Percentiles rank a stretch among this genome's conserved stretches.
These are phyloP conservation scores for Argyrosomus japonicus DNA, from an alignment of 2,113 vertebrate species.

Conservation along the genomic window DNA sequence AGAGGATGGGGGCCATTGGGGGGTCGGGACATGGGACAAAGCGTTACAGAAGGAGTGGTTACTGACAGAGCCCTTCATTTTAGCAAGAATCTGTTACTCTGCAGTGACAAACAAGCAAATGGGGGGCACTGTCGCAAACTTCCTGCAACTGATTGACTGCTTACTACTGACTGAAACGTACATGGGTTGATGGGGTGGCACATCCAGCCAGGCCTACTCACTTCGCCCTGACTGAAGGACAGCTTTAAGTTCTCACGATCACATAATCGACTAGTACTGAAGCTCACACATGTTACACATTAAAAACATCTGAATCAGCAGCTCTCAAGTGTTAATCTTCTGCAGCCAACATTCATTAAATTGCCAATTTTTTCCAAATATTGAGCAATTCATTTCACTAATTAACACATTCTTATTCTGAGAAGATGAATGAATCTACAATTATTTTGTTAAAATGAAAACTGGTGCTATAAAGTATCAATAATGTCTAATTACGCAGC, in stretches of 20 bases:
- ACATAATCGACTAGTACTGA: not conserved
- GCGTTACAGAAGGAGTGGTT: conserved; percentile 1
- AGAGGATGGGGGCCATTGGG: not conserved
- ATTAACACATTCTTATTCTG: conserved; percentile 12
- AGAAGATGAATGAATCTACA: conserved; percentile 13
- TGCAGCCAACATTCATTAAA: not conserved
- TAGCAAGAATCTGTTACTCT: not conserved
- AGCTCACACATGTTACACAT: not conserved
- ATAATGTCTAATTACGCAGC: not conserved
- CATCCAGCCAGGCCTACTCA: not conserved
- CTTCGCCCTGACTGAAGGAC: not conserved
- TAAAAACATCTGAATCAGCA: not conserved
- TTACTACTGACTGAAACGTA: not conserved
- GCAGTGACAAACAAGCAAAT: not conserved
- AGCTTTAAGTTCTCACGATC: not conserved
- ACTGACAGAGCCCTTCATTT: not conserved
- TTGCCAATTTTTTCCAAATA: not conserved
- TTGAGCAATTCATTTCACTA: not conserved
- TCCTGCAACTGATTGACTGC: conserved; percentile 7
- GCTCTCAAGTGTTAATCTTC: not conserved
- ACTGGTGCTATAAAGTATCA: not conserved
- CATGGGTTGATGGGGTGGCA: not conserved
- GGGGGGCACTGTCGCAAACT: not conserved
- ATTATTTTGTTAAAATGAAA: not conserved
- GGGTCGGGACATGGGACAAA: conserved; percentile 1